A percentile compares a stretch with the other conserved stretches of the same genome.
phyloP scores from a whole-genome alignment of 2,888 invertebrate species.

The Dolichomitus sp. region DNA sequence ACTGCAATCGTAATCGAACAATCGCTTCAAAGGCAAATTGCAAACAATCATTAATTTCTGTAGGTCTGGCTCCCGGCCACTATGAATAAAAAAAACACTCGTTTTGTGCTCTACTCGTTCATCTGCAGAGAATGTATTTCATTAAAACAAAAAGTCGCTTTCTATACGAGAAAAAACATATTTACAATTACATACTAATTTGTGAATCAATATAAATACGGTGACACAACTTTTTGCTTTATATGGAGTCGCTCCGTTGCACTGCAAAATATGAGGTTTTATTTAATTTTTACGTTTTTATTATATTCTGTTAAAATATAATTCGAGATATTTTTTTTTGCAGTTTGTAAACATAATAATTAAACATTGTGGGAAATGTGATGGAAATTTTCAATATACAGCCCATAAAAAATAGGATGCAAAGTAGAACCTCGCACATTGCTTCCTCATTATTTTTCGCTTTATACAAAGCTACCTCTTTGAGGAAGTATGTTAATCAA shows the following conservation, averaged over 20 bases:
- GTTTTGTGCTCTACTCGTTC: background rate
- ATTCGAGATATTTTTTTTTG: no score
- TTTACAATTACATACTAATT: background rate
- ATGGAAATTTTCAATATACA: no score
- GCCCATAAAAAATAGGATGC: no score
- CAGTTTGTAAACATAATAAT: no score
- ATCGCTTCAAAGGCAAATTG: constrained; percentile 65
- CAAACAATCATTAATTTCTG: constrained; percentile 64
- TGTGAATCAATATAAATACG: background rate
- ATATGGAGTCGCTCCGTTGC: background rate
- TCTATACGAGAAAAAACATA: background rate
- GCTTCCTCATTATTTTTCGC: no score
- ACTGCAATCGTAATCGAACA: constrained; percentile 61
- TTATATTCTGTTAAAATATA: no score
- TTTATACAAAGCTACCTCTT: no score
- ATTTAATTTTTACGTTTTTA: background rate
- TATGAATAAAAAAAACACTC: constrained; percentile 17
- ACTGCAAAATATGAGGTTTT: background rate
- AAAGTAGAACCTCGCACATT: no score
- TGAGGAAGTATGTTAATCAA: no score
- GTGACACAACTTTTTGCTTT: background rate
- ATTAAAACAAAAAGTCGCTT: background rate
- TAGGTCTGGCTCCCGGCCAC: constrained; percentile 39
- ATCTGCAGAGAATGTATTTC: background rate
- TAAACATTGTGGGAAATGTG: no score